Base-by-base conservation (phyloP, 2,888 invertebrate species). In the Isoperla grammatica region DNA sequence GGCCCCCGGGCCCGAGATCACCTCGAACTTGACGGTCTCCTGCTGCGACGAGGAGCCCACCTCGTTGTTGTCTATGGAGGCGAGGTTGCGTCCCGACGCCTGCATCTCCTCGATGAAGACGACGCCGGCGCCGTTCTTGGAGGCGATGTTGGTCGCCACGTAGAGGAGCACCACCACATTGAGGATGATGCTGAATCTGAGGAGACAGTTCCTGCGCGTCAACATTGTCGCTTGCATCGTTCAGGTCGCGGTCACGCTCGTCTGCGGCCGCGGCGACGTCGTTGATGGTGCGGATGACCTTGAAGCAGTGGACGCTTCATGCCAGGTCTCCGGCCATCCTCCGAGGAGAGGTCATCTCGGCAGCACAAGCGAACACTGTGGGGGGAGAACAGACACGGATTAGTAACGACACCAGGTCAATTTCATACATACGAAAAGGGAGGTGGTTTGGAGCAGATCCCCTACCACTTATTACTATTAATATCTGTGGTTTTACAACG, bases 141-240 rank as follows among this genome's bases (percentile, higher is more conserved):
- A 60, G 76, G 73, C 78, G 61, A 81, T 76, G 70, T 87, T 85
- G 71, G 85, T 80, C 69, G 86, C 86, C 65, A 86, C 83, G 74
- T 87, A 88, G 63, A 87, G 74, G 58, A 87, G 85, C 67, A 83
- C 85, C 67, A 83, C 85, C 65, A 87, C 79, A 72, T 87, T 88
- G 67, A 87, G 81, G 62, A 87, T 80, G 69, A 88, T 85, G 75
- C 87, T 87, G 73, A 86, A 83, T 68, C 86, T 81, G 72, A 87
- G 81, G 75, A 86, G 78, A 79, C 86, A 83, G 75, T 87, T 87
- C 67, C 87, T 82, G 64, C 82, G 76, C 60, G 78, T 75, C 65
- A 81, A 71, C 64, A 67, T 65, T 56, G 46, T 55, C 11, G 53
- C 12, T 29, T 29, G 29, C 49, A 49, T 49, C 35, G 15, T 49